A percentile compares a stretch with the other conserved stretches of the same genome.
phyloP scores from a whole-genome alignment of 2,113 vertebrate genomes.

The Notothenia rossii region DNA sequence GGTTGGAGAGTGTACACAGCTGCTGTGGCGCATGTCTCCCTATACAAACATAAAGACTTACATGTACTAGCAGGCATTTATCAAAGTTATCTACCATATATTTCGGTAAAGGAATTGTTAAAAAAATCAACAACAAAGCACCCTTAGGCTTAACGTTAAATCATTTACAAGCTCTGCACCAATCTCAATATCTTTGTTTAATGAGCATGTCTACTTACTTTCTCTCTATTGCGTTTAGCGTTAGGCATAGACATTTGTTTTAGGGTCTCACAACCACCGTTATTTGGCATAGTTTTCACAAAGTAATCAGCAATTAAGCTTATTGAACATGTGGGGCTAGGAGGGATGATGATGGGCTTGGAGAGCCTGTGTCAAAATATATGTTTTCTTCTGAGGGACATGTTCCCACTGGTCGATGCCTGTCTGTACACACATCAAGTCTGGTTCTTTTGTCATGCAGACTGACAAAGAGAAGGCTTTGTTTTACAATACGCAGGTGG shows the following conservation, averaged over 20 bases:
- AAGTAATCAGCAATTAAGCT: constrained; percentile 45
- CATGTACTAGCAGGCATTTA: constrained; percentile 58
- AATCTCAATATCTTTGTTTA: neutral
- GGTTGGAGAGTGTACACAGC: constrained; percentile 80
- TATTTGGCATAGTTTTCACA: constrained; percentile 36
- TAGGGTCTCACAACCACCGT: constrained; percentile 35
- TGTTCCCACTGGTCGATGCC: constrained; percentile 73
- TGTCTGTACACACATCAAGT: constrained; percentile 67
- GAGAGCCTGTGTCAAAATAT: constrained; percentile 51
- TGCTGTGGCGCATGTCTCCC: constrained; percentile 66
- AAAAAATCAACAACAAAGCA: constrained; percentile 31
- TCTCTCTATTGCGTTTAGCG: neutral
- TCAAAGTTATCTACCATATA: constrained; percentile 56
- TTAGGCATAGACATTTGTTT: constrained; percentile 1
- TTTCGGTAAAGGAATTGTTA: constrained; percentile 45
- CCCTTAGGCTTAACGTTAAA: neutral
- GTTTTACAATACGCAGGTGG: constrained; percentile 56
- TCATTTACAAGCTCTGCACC: constrained; percentile 1
- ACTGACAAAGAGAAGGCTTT: constrained; percentile 62
- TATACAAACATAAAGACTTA: constrained; percentile 76
- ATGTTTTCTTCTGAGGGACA: constrained; percentile 56
- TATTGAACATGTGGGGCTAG: constrained; percentile 30
- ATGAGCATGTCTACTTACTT: neutral
- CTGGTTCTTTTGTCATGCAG: constrained; percentile 65
- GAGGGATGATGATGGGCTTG: constrained; percentile 62